Conservation (phyloP, 1,140 invertebrate genomes). For the Drosophila varians region DNA sequence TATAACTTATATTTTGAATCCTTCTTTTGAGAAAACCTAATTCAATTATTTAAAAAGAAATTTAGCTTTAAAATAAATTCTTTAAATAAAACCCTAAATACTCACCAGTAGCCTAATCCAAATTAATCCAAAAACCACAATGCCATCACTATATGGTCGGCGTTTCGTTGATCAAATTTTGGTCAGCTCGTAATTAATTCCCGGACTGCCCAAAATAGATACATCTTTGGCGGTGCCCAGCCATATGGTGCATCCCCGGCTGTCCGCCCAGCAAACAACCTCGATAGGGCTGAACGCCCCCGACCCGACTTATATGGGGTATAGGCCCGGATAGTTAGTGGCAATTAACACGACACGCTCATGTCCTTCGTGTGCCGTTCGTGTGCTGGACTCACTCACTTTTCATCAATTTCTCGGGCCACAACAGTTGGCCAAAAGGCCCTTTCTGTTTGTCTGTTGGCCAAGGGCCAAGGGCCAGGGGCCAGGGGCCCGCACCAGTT, state of each 20-base stretch:
- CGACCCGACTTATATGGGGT: slow-evolving; percentile 37
- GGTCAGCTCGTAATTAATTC: slow-evolving; percentile 79
- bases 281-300: slow-evolving; percentile 30
- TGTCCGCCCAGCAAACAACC: slow-evolving; percentile 46
- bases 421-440: slow-evolving; percentile 74
- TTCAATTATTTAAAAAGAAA: too few relatives aligned
- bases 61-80: too few relatives aligned
- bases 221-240: slow-evolving; percentile 52
- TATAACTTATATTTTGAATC: too few relatives aligned
- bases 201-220: slow-evolving; percentile 72
- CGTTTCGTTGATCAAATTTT: slow-evolving; percentile 67
- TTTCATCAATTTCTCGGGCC: slow-evolving; percentile 67
- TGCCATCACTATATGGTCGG: slow-evolving; percentile 20
- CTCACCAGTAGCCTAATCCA: not conserved
- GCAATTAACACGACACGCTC: slow-evolving; percentile 78
- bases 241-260: slow-evolving; percentile 58
- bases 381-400: slow-evolving; percentile 47
- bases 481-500: slow-evolving; percentile 33
- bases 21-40: too few relatives aligned
- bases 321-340: slow-evolving; percentile 50
- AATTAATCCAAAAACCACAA: not conserved
- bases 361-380: slow-evolving; percentile 64
- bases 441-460: slow-evolving; percentile 19
- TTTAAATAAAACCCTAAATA: not conserved
- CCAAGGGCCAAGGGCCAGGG: not conserved